phyloP scores from a whole-genome alignment of 2,888 invertebrate species.

The Tillus elongatus region DNA sequence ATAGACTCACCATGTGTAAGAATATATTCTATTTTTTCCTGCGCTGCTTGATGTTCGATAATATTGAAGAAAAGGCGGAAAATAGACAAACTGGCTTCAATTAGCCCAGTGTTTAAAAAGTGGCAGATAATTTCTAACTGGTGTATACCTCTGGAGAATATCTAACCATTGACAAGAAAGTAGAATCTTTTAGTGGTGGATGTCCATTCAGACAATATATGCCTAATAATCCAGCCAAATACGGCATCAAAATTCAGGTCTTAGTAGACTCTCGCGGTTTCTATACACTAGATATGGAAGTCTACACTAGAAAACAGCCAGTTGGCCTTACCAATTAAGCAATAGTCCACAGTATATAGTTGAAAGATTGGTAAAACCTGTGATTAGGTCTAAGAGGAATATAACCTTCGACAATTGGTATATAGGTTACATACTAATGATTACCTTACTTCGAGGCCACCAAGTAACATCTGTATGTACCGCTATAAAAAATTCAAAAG shows the following conservation, averaged over 20 bases:
- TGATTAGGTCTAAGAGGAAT: slow-evolving; percentile 8
- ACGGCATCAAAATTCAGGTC: slow-evolving; percentile 9
- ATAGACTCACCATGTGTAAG: slow-evolving; percentile 12
- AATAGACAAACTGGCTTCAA: slow-evolving; percentile 12
- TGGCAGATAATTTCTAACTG: slow-evolving; percentile 14
- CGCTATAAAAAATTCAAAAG: slow-evolving; percentile 14
- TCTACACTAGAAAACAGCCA: slow-evolving; percentile 10
- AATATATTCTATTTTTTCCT: slow-evolving; percentile 12
- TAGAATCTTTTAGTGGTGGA: slow-evolving; percentile 12
- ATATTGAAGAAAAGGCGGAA: slow-evolving; percentile 7
- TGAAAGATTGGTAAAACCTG: neutral
- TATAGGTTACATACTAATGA: slow-evolving; percentile 6
- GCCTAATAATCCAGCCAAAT: too few species aligned
- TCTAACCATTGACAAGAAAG: slow-evolving; percentile 15
- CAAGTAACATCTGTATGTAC: slow-evolving; percentile 7
- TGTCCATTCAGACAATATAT: slow-evolving; percentile 12
- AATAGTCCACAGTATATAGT: slow-evolving; percentile 1
- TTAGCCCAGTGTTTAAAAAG: slow-evolving; percentile 14
- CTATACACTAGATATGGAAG: slow-evolving; percentile 7
- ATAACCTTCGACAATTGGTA: slow-evolving; percentile 12
- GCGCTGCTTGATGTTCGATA: slow-evolving; percentile 9
- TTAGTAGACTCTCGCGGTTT: slow-evolving; percentile 5
- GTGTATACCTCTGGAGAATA: slow-evolving; percentile 13
- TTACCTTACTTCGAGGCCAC: neutral
- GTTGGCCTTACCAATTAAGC: slow-evolving; percentile 6